Conservation (phyloP, 2,888 invertebrate species). For the Sphaerophoria rueppellii region DNA sequence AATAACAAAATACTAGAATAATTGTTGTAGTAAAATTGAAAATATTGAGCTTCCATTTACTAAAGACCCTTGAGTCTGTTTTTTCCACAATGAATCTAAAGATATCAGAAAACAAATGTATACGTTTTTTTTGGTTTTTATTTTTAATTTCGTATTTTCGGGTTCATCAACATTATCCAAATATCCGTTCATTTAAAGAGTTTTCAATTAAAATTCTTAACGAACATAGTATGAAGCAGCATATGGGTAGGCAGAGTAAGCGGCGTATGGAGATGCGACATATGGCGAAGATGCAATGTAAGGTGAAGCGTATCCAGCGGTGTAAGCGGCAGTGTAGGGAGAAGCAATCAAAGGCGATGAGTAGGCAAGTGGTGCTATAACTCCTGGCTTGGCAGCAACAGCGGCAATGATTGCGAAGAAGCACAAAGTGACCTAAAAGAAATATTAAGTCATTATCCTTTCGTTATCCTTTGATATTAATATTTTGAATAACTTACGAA, state of each 20-base stretch:
- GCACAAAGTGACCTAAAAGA: slow-evolving; percentile 49
- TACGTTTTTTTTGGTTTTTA: not conserved
- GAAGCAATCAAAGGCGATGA: slow-evolving; percentile 57
- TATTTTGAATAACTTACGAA: slow-evolving; percentile 43
- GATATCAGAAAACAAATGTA: too few relatives aligned
- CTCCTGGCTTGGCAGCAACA: slow-evolving; percentile 59
- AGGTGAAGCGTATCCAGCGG: slow-evolving; percentile 51
- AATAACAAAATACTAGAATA: too few relatives aligned
- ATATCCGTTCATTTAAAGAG: not conserved
- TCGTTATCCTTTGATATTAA: not conserved
- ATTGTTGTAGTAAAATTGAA: too few relatives aligned
- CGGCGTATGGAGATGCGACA: slow-evolving; percentile 53
- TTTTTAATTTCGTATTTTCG: not conserved
- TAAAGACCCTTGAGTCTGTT: too few relatives aligned
- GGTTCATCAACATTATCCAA: not conserved
- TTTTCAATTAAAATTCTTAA: not conserved
- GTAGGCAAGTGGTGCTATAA: slow-evolving; percentile 46
- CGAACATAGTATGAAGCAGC: slow-evolving; percentile 21
- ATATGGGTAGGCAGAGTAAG: slow-evolving; percentile 58
- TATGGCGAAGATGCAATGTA: slow-evolving; percentile 58
- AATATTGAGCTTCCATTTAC: too few relatives aligned
- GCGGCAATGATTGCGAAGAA: slow-evolving; percentile 53
- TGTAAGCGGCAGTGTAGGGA: slow-evolving; percentile 51
- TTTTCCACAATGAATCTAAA: too few relatives aligned
- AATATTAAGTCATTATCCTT: not conserved